Percentiles rank a stretch among this genome's conserved stretches.
Conservation (phyloP, 2,113 vertebrate genomes). For the Kobus ellipsiprymnus region DNA sequence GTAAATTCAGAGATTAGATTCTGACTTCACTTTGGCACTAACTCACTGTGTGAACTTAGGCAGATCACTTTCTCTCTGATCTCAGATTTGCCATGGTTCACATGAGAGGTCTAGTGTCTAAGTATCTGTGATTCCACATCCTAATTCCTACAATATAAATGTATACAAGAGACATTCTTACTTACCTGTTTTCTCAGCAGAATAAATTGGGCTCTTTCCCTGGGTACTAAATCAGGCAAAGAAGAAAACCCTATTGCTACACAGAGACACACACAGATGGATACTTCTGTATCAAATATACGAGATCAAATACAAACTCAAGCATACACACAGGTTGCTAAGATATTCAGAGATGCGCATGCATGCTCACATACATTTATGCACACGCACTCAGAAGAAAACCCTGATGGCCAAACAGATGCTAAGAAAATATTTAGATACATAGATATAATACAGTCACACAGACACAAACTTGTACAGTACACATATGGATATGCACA, state of each 20-base stretch:
- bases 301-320: slow-evolving; percentile 9
- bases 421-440: slow-evolving; percentile 49
- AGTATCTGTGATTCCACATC: not conserved
- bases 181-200: slow-evolving; percentile 26
- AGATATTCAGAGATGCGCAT: not conserved
- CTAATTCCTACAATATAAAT: not conserved
- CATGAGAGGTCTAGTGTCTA: not conserved
- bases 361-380: not conserved
- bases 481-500: not conserved
- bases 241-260: slow-evolving; percentile 42
- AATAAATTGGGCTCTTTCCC: slow-evolving; percentile 28
- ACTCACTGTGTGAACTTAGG: not conserved
- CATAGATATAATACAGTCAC: not conserved
- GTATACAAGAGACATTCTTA: not conserved
- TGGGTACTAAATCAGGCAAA: slow-evolving; percentile 30
- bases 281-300: not conserved
- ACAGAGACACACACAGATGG: slow-evolving; percentile 4
- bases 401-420: slow-evolving; percentile 28
- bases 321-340: slow-evolving; percentile 29
- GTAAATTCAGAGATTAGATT: not conserved
- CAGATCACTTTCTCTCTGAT: not conserved
- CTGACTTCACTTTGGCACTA: not conserved
- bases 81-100: not conserved
- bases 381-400: not conserved
- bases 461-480: not conserved